Evolutionary conservation across 2,797 vertebrate genomes (phyloP).

Genomic region (Xiphophorus birchmanni): DNA sequence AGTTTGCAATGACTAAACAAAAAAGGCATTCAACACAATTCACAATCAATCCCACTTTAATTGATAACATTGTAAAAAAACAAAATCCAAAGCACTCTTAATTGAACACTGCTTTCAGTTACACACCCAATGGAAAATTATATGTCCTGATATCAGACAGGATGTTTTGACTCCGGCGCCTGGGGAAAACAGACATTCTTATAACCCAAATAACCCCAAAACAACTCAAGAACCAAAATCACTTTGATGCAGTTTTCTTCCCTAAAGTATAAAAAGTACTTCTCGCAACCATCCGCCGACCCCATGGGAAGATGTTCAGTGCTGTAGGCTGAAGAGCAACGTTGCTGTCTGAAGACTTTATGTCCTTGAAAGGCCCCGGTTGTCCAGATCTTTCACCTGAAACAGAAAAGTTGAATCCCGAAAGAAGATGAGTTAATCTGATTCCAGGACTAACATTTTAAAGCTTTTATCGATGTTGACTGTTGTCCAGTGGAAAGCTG

Average conservation of each 20-base stretch:
- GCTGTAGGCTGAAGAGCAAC: conserved; percentile 73
- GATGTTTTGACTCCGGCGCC: conserved; percentile 65
- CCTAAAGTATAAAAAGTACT: conserved; percentile 76
- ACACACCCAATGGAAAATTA: conserved; percentile 79
- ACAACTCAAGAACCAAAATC: conserved; percentile 51
- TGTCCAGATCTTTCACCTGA: conserved; percentile 97
- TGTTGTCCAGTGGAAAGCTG: background rate
- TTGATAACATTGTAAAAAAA: conserved; percentile 78
- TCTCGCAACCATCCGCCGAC: conserved; percentile 72
- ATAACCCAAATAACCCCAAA: conserved; percentile 57
- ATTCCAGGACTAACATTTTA: background rate
- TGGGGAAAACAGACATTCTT: conserved; percentile 67
- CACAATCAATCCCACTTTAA: conserved; percentile 75
- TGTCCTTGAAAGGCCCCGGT: conserved; percentile 95
- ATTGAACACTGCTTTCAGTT: conserved; percentile 80
- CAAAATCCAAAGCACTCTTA: conserved; percentile 71
- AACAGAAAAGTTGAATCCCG: conserved; percentile 1
- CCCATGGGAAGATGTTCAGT: conserved; percentile 88
- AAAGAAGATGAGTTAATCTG: background rate
- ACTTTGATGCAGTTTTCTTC: conserved; percentile 77
- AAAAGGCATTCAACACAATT: background rate
- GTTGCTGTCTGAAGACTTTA: conserved; percentile 72
- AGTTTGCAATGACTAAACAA: background rate
- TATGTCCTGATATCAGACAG: conserved; percentile 59
- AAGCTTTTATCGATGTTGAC: background rate